These are phyloP conservation scores for Cepaea hortensis DNA, from an alignment of 2,888 invertebrate genomes.

Conservation along the genomic window DNA sequence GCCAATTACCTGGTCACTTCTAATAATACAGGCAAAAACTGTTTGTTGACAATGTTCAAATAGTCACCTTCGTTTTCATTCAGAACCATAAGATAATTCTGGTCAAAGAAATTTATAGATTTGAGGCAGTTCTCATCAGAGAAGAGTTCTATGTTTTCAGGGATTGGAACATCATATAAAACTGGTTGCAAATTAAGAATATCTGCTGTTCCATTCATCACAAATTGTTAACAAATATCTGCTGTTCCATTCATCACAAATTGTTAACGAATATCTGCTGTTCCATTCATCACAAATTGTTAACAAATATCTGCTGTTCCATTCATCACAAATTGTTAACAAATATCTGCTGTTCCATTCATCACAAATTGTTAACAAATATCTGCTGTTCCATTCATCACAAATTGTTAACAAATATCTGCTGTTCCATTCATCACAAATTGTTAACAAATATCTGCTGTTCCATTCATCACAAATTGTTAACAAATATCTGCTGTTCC, in stretches of 20 bases:
- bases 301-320: too few relatives aligned
- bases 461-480: too few relatives aligned
- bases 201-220: neutral
- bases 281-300: too few relatives aligned
- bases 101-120: conserved; percentile 44
- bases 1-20: neutral
- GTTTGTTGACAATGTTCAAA: neutral
- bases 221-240: neutral
- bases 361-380: too few relatives aligned
- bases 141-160: conserved; percentile 12
- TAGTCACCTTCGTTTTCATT: conserved; percentile 44
- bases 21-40: neutral
- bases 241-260: conserved; percentile 10
- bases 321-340: too few relatives aligned
- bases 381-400: too few relatives aligned
- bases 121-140: conserved; percentile 39
- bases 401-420: too few relatives aligned
- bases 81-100: conserved; percentile 28
- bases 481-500: too few relatives aligned
- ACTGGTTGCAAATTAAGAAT: conserved; percentile 15
- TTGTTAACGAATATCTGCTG: neutral
- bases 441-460: too few relatives aligned
- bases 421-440: too few relatives aligned
- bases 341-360: too few relatives aligned
- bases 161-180: conserved; percentile 41